Base-by-base conservation (phyloP, 2,797 vertebrate species). In the Notolabrus celidotus region DNA sequence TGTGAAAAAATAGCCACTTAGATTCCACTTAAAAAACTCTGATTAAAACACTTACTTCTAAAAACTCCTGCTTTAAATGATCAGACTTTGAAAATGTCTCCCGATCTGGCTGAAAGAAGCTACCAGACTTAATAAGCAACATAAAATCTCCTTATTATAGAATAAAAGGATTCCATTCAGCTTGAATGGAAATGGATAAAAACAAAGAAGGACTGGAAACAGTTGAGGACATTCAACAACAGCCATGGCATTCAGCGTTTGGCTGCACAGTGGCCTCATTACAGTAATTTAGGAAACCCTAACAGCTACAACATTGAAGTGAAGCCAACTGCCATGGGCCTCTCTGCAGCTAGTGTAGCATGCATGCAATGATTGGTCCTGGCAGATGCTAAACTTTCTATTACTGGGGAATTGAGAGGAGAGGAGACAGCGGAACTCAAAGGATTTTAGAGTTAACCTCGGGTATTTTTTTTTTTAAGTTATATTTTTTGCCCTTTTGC, bases 281-380 rank as follows among this genome's bases (percentile, higher is more conserved):
- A 49, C 2, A 34, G 34, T 67, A 53, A 84, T 79, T 80, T 57
- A 39, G 47, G 34, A 75, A 74, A 77, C 22, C 38, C 74, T 56
- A 47, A 65, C 14, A 69, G 74, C 20, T 34, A 46, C 45, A 57
- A 25, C 25, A 68, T 58, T 12, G 53, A 54, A 61, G 53, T 46
- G 60, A 57, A 55, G 49, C 67, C 41, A 54, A 64, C 16, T 49
- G 70, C 82, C 52, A 42, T 1, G 0, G 68, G 75, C 71, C 33
- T 33, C 53, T 10, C 23, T 41, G 47, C 47, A 3, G 4, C 55
- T 25, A 29, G 33, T 8, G 19, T 19, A 53, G 38, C 15, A 15
- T 19, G 27, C 22, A 39, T 20, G 34, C 59, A 66, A 66, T 71
- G 76, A 77, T 38, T 46, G 20, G 16, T 12, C 38, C 9, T 31